Conservation (phyloP, 2,888 invertebrate species). For the Leptothorax acervorum region DNA sequence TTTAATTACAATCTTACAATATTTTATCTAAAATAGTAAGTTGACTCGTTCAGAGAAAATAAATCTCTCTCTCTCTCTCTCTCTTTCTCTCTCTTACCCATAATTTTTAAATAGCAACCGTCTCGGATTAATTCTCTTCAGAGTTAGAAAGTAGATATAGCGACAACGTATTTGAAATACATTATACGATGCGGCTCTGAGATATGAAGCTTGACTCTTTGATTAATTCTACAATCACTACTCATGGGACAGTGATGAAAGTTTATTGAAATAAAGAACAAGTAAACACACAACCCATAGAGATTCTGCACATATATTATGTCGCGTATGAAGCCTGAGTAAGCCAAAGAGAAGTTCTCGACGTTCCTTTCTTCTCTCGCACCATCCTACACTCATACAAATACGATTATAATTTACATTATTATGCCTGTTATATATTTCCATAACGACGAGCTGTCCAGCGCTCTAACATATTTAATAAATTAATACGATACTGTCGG, state of each 20-base stretch:
- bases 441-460: conserved; percentile 22
- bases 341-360: conserved; percentile 25
- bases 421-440: conserved; percentile 53
- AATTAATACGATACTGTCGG: not conserved
- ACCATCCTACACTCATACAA: not conserved
- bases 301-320: not conserved
- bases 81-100: not conserved
- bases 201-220: not conserved
- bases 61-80: not conserved
- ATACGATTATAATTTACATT: conserved; percentile 44
- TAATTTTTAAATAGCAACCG: not conserved
- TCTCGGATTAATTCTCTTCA: not conserved
- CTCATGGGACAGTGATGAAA: not conserved
- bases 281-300: not conserved
- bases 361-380: conserved; percentile 5
- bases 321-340: not conserved
- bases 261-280: conserved; percentile 14
- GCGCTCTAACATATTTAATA: not conserved
- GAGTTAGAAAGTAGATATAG: not conserved
- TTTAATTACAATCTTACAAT: no score
- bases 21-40: no score
- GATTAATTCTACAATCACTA: not conserved
- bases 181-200: not conserved
- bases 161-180: not conserved
- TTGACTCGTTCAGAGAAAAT: no score